Percentiles rank a stretch among this genome's conserved stretches.
phyloP scores from a whole-genome alignment of 2,888 invertebrate genomes.

The Crocallis elinguaria region DNA sequence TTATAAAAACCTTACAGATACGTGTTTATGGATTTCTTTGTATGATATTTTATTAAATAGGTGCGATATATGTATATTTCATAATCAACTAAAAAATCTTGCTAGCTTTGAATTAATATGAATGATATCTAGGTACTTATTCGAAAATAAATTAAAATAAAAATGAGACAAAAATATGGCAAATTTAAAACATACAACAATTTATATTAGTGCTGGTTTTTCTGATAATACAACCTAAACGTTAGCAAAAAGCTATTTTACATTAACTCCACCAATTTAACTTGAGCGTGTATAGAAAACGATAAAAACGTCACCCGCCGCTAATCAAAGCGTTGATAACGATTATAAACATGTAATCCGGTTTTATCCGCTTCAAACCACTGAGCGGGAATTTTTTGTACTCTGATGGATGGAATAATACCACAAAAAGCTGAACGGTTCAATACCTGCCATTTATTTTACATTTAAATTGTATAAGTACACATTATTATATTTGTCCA shows the following conservation, averaged over 20 bases:
- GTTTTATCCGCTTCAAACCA: conserved; percentile 25
- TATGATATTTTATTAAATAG: neutral
- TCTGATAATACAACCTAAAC: neutral
- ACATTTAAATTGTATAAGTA: neutral
- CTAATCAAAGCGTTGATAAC: conserved; percentile 34
- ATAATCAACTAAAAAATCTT: too few relatives aligned
- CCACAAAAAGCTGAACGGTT: conserved; percentile 5
- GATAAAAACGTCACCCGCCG: conserved; percentile 22
- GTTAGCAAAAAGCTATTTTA: neutral
- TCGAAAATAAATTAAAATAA: too few relatives aligned
- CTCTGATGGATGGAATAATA: conserved; percentile 16
- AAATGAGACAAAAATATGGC: too few relatives aligned
- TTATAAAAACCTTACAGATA: neutral
- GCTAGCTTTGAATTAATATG: too few relatives aligned
- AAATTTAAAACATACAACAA: too few relatives aligned
- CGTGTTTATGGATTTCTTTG: neutral
- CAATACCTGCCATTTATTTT: neutral
- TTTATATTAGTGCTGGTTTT: too few relatives aligned
- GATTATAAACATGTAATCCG: conserved; percentile 32
- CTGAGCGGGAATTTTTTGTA: conserved; percentile 14
- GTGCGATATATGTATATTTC: too few relatives aligned
- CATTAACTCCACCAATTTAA: conserved; percentile 11
- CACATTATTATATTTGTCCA: neutral
- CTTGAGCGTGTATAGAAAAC: conserved; percentile 11
- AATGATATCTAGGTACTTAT: too few relatives aligned